Percentiles rank a stretch among this genome's conserved stretches.
These are phyloP conservation scores for Sebastes iracundus DNA, from an alignment of 2,797 vertebrate species.

Conservation along the genomic window DNA sequence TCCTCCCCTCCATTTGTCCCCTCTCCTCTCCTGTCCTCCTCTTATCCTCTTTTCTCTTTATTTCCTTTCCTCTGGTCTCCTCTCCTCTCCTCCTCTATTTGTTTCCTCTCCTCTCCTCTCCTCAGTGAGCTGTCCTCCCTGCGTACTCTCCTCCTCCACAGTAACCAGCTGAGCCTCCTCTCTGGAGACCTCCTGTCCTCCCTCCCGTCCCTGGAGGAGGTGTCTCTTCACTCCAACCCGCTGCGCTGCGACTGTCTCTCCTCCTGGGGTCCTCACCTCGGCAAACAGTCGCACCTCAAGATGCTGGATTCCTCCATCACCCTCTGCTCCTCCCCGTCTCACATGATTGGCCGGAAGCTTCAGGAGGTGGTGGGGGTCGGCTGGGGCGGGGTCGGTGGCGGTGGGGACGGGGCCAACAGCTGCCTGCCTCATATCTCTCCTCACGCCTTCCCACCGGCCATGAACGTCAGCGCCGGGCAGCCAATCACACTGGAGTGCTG, in stretches of 20 bases:
- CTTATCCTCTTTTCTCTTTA: background rate
- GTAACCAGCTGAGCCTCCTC: conserved; percentile 82
- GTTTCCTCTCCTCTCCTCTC: no score
- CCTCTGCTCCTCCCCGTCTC: conserved; percentile 79
- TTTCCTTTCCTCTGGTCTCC: no score
- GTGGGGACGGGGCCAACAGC: conserved; percentile 60
- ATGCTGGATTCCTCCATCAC: conserved; percentile 82
- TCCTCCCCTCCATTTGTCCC: no score
- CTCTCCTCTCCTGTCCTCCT: background rate
- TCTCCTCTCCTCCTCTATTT: background rate
- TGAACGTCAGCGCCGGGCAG: conserved; percentile 79
- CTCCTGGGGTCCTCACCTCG: conserved; percentile 80
- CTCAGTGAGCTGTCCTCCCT: conserved; percentile 73
- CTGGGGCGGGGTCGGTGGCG: conserved; percentile 51
- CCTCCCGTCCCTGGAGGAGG: conserved; percentile 80
- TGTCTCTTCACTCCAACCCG: conserved; percentile 84
- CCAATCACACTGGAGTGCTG: conserved; percentile 83
- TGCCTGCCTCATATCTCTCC: conserved; percentile 84
- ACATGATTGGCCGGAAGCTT: conserved; percentile 76
- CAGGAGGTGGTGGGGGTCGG: conserved; percentile 76
- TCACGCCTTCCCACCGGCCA: conserved; percentile 69
- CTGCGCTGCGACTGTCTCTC: conserved; percentile 86
- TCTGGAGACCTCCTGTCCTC: conserved; percentile 61
- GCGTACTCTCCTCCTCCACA: conserved; percentile 82
- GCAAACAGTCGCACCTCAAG: conserved; percentile 78